Conservation (phyloP, 2,113 vertebrate species). For the Naja naja region DNA sequence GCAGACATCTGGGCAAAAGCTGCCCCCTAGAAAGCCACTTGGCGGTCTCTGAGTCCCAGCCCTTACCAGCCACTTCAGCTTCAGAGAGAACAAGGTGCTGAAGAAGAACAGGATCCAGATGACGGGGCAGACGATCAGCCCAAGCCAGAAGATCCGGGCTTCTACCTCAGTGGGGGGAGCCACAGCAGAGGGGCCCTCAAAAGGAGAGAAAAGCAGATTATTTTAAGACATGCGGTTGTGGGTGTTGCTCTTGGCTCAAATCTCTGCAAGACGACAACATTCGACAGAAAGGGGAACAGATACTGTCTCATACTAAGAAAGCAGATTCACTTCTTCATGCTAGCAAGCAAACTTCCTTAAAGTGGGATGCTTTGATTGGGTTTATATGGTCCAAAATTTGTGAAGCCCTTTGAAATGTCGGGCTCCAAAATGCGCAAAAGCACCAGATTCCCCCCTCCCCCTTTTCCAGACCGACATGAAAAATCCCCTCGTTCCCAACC, state of each 20-base stretch:
- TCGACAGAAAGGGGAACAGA: constrained; percentile 1
- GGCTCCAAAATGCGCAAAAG: neutral
- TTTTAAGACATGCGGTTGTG: neutral
- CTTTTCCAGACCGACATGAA: neutral
- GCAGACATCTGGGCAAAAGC: neutral
- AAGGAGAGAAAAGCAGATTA: too few relatives aligned
- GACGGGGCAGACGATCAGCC: constrained; percentile 76
- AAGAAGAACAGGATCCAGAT: constrained; percentile 80
- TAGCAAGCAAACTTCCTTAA: neutral
- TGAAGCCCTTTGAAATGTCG: neutral
- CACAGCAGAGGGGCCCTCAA: constrained; percentile 57
- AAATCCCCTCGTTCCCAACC: neutral
- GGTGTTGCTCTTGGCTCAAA: neutral
- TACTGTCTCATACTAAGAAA: neutral
- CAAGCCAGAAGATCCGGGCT: constrained; percentile 84
- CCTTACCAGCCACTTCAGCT: constrained; percentile 82
- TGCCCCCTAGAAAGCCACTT: neutral
- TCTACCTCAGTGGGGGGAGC: constrained; percentile 76
- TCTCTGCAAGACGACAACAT: neutral
- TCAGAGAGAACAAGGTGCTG: constrained; percentile 78
- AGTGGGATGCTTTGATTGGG: neutral
- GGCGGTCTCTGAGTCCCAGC: neutral
- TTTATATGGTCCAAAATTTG: neutral
- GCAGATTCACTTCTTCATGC: neutral
- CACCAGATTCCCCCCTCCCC: neutral